These are phyloP conservation scores for Cololabis saira DNA, from an alignment of 2,113 vertebrate species.

Conservation along the genomic window DNA sequence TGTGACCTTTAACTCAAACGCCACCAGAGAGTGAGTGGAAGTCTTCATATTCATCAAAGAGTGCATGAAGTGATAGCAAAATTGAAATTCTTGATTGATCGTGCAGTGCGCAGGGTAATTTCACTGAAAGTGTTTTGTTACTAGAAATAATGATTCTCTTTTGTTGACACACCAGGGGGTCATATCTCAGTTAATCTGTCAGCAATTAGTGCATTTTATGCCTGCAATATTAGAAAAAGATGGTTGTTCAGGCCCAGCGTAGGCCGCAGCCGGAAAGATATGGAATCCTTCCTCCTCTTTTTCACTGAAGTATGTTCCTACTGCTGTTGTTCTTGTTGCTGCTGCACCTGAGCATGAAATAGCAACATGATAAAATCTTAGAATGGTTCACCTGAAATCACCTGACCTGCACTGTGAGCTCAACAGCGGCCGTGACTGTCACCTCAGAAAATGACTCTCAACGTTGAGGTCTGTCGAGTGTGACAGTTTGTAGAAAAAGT, in stretches of 20 bases:
- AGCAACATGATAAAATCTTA: too few species aligned
- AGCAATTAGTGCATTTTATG: conserved; percentile 41
- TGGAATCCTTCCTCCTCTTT: not conserved
- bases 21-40: not conserved
- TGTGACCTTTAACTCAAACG: conserved; percentile 10
- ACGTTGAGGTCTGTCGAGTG: too few species aligned
- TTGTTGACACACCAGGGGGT: conserved; percentile 16
- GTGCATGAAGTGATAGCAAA: conserved; percentile 10
- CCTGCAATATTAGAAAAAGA: conserved; percentile 28
- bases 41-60: conserved; percentile 1
- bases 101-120: conserved; percentile 11
- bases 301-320: not conserved
- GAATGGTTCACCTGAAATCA: too few species aligned
- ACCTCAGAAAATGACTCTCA: too few species aligned
- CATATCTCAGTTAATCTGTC: conserved; percentile 38
- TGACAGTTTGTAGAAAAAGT: too few species aligned
- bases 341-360: not conserved
- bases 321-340: not conserved
- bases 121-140: too few species aligned
- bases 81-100: not conserved
- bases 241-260: conserved; percentile 20
- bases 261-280: not conserved
- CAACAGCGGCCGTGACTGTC: too few species aligned
- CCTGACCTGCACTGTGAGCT: too few species aligned
- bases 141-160: conserved; percentile 28